These are phyloP conservation scores for Drosophila setifemur DNA, from an alignment of 1,140 invertebrate species.

Conservation along the genomic window DNA sequence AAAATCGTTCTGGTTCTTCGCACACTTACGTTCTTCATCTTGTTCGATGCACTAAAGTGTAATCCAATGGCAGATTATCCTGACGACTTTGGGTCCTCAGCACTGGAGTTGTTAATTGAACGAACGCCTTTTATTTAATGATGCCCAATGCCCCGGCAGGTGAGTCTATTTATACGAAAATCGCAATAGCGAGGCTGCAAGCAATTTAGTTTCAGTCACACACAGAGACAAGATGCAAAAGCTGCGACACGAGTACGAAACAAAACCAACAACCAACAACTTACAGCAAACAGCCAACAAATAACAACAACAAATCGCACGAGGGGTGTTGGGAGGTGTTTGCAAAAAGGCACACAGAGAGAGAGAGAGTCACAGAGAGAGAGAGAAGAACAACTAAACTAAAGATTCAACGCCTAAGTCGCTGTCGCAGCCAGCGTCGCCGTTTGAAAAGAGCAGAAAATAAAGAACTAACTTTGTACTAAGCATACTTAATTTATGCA, in stretches of 20 bases:
- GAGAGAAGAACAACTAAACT: constrained; percentile 59
- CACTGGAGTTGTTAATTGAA: constrained; percentile 78
- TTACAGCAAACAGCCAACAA: constrained; percentile 10
- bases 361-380: too few species aligned
- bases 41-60: constrained; percentile 32
- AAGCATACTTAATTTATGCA: constrained; percentile 52
- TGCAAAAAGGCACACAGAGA: too few species aligned
- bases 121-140: constrained; percentile 78
- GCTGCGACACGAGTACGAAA: constrained; percentile 36
- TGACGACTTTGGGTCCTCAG: constrained; percentile 33
- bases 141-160: constrained; percentile 78
- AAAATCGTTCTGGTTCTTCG: background rate
- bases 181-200: constrained; percentile 42
- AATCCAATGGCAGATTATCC: constrained; percentile 63
- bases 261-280: constrained; percentile 20
- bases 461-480: constrained; percentile 39
- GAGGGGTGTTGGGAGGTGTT: constrained; percentile 4
- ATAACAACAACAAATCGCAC: background rate
- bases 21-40: constrained; percentile 78
- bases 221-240: constrained; percentile 63
- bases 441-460: constrained; percentile 41
- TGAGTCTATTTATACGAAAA: constrained; percentile 80
- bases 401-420: constrained; percentile 57
- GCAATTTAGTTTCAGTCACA: constrained; percentile 65
- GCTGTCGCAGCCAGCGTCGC: constrained; percentile 12